phyloP scores from a whole-genome alignment of 2,113 vertebrate species.

The Tragelaphus strepsiceros region DNA sequence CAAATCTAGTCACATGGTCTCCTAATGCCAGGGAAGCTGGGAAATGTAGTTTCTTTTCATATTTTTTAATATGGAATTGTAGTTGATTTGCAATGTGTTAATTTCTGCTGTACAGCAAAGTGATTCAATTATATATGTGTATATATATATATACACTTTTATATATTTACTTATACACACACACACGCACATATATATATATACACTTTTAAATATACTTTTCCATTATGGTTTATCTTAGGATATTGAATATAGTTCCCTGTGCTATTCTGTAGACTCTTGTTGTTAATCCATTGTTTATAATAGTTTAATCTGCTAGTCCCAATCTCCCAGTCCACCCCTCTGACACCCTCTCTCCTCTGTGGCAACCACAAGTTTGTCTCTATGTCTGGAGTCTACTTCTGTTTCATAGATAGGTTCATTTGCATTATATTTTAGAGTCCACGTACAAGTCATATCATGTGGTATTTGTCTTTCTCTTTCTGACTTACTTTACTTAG shows the following conservation, averaged over 20 bases:
- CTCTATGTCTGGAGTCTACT: not conserved
- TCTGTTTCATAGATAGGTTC: not conserved
- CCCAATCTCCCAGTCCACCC: not conserved
- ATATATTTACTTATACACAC: too few species aligned
- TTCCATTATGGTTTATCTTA: not conserved
- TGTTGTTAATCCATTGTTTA: not conserved
- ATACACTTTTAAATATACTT: not conserved
- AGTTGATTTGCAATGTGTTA: not conserved
- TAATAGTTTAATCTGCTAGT: not conserved
- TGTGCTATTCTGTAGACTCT: not conserved
- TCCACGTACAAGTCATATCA: not conserved
- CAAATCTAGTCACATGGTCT: not conserved
- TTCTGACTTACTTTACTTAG: not conserved
- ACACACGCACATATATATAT: not conserved
- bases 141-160: too few species aligned
- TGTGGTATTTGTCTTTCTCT: not conserved
- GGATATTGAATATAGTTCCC: not conserved
- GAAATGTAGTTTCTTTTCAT: not conserved
- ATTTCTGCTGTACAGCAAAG: not conserved
- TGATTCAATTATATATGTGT: not conserved
- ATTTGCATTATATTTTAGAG: not conserved
- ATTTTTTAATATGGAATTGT: not conserved
- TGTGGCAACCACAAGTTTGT: not conserved
- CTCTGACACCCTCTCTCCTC: not conserved
- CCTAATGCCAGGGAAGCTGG: not conserved